Evolutionary conservation across 2,797 vertebrate genomes (phyloP), one percentile per base, ranked within the genome.

Genomic region (Hippoglossus hippoglossus): DNA sequence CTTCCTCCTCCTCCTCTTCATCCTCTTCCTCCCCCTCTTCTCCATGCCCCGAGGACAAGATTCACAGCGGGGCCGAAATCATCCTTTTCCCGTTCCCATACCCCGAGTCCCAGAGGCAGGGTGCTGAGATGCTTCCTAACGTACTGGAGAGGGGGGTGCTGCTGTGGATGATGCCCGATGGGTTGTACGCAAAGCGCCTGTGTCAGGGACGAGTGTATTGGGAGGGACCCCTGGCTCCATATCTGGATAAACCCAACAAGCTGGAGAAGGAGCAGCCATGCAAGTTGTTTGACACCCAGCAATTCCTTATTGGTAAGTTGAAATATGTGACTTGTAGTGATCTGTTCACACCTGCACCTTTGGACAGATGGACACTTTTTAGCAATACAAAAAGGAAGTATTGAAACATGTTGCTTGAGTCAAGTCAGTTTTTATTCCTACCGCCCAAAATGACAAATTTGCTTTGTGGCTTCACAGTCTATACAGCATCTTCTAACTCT

Each of bases 211-310:
- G 96, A 49, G 94, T 99, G 73, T 99, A 96, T 93, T 99, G 98
- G 98, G 96, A 99, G 0, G 98, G 98, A 36, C 98, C 98, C 6
- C 91, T 98, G 86, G 96, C 97, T 0, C 93, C 95, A 0, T 96
- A 94, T 89, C 90, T 87, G 1, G 98, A 99, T 86, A 95, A 96
- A 51, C 97, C 97, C 87, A 99, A 99, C 93, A 99, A 99, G 72
- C 93, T 99, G 92, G 98, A 99, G 91, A 94, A 98, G 82, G 97
- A 99, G 77, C 96, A 98, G 86, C 95, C 95, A 0, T 97, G 96
- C 93, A 99, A 99, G 76, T 93, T 99, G 53, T 97, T 99, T 56
- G 98, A 99, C 83, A 99, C 97, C 0, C 97, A 99, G 91, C 96
- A 98, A 71, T 99, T 99, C 78, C 90, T 99, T 46, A 92, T 95